Evolutionary conservation across 1,140 invertebrate species (phyloP), one percentile per base, ranked within the genome.

Genomic region (Ceratosolen solmsi): DNA sequence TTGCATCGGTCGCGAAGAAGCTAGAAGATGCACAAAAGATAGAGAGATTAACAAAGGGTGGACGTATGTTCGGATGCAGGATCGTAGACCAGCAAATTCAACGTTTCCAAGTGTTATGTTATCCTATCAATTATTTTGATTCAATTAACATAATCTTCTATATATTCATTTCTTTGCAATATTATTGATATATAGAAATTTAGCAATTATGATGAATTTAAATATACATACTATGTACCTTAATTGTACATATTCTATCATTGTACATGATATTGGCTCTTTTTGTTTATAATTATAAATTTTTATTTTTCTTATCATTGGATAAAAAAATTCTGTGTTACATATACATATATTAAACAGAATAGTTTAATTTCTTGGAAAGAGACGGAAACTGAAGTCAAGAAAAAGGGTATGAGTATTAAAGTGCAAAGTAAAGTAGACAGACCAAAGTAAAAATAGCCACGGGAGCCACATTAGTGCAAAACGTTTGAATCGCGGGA

Each of bases 1-100:
- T 72, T 30, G 41, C 70, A 4, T 84, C 79, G 79, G 86, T 87
- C 86, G 85, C 86, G 85, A 85, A 22, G 54, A 17, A 41, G 54
- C 15, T 41, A 38, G 71, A 75, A 60, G 54, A 60, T 38, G 22
- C 30, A 27, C 36, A n/a, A 3, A 4, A 58, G 36, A 41, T 41
- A 4, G 27, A 75, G 36, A 60, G 54, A 75, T 75, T 58, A 56
- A 74, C 72, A 56, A 33, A 25, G 72, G 7, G 20, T 17, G 7
- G 27, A n/a, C 72, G 51, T n/a, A 7, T 46, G 49, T 33, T 49
- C 25, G 71, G 13, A 22, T 9, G 15, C n/a, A 8, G 11, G 86
- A 84, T 80, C 5, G 17, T 2, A 27, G 33, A 5, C 17, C 9
- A 17, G 20, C 11, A 46, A 71, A 46, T 46, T 15, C 13, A 7